Conservation (phyloP, 2,797 vertebrate genomes). For the Crypturellus tataupa region DNA sequence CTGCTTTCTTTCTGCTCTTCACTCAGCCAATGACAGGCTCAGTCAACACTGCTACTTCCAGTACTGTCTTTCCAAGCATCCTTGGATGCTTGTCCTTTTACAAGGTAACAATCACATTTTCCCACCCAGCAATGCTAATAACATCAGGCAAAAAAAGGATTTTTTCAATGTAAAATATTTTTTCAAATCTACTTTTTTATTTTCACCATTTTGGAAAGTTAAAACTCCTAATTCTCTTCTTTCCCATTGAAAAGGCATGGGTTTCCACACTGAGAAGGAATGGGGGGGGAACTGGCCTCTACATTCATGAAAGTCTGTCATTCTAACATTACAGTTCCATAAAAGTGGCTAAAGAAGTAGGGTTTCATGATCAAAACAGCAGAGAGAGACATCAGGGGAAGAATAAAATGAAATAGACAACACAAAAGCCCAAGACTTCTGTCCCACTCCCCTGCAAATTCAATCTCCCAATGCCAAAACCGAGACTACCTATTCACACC, state of each 20-base stretch:
- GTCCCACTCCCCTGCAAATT: not conserved
- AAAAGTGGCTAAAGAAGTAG: not conserved
- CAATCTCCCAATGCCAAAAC: not conserved
- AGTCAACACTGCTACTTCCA: not conserved
- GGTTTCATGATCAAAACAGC: conserved; percentile 38
- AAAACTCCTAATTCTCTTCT: not conserved
- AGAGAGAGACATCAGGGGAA: not conserved
- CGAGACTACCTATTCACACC: not conserved
- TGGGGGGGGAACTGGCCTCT: not conserved
- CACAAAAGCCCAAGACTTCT: not conserved
- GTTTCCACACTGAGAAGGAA: not conserved
- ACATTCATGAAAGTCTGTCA: not conserved
- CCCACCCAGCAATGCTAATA: not conserved
- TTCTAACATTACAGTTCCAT: not conserved
- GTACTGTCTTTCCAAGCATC: not conserved
- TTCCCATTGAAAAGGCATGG: not conserved
- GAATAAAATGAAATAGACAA: not conserved
- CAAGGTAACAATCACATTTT: not conserved
- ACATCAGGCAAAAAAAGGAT: not conserved
- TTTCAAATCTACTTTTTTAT: not conserved
- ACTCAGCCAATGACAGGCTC: not conserved
- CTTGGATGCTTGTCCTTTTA: not conserved
- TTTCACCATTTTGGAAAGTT: not conserved
- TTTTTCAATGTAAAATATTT: not conserved
- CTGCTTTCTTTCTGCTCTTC: not conserved